Evolutionary conservation across 2,113 vertebrate genomes (phyloP).

Genomic region (Cavia porcellus): DNA sequence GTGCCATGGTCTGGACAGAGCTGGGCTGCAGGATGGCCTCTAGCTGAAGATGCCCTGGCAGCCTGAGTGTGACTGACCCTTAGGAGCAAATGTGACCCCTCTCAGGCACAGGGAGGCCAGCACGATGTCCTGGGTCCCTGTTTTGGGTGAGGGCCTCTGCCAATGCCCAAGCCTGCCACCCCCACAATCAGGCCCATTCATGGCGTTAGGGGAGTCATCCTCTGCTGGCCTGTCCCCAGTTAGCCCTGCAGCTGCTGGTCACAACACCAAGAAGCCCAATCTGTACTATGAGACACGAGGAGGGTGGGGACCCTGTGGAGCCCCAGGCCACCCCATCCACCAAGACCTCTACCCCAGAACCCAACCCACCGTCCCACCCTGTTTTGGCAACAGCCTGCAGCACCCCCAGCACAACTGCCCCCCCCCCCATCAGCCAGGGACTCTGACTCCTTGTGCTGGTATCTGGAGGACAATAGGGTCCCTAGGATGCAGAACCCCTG

Average conservation of each 20-base stretch:
- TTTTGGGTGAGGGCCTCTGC: not conserved
- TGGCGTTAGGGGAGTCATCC: not conserved
- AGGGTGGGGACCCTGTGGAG: no score
- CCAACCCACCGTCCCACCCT: not conserved
- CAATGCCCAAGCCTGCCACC: not conserved
- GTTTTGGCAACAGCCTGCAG: no score
- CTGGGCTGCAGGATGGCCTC: fast-evolving
- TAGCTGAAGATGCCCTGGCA: not conserved
- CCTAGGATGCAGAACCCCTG: fast-evolving
- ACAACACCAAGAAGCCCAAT: not conserved
- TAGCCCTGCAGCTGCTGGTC: no score
- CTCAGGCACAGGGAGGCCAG: not conserved
- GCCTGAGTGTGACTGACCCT: not conserved
- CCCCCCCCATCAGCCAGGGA: not conserved
- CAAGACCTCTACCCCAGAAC: fast-evolving
- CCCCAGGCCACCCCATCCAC: not conserved
- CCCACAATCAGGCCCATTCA: not conserved
- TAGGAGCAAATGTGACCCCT: fast-evolving
- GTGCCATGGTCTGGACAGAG: not conserved
- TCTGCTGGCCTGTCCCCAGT: fast-evolving
- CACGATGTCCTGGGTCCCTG: not conserved
- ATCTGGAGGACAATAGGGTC: not conserved
- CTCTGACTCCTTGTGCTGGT: not conserved
- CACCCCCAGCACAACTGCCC: no score
- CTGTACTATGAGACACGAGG: fast-evolving